These are phyloP conservation scores for Eupithecia inturbata DNA, from an alignment of 2,888 invertebrate species.

Conservation along the genomic window DNA sequence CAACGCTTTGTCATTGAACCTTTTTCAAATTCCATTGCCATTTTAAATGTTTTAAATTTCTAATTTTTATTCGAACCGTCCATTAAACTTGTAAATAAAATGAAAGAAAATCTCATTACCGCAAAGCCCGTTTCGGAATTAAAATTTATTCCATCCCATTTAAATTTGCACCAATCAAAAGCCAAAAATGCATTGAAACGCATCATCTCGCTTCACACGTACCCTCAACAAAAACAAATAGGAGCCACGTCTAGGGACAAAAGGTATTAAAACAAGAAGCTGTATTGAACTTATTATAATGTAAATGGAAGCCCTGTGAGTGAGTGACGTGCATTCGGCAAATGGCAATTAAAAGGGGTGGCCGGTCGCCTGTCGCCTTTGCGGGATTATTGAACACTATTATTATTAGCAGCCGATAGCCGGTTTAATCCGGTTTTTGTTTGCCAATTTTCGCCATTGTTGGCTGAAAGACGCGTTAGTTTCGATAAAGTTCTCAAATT, in stretches of 20 bases:
- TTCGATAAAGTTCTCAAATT: constrained; percentile 8
- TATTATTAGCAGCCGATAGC: constrained; percentile 79
- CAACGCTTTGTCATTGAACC: neutral
- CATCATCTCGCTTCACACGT: constrained; percentile 39
- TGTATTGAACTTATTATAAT: constrained; percentile 77
- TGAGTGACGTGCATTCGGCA: constrained; percentile 70
- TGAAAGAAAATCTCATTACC: neutral
- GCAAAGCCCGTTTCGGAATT: constrained; percentile 11
- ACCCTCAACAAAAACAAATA: constrained; percentile 34
- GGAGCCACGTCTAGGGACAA: constrained; percentile 45
- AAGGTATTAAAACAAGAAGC: constrained; percentile 49
- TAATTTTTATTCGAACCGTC: neutral
- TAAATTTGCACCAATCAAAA: constrained; percentile 33
- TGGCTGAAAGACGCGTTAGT: constrained; percentile 20
- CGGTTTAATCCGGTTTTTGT: constrained; percentile 75
- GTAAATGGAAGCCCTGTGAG: constrained; percentile 79
- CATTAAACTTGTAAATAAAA: neutral
- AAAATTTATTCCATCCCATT: constrained; percentile 17
- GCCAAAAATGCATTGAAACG: constrained; percentile 40
- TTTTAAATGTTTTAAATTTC: neutral
- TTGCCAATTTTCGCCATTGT: constrained; percentile 60
- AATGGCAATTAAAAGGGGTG: constrained; percentile 81
- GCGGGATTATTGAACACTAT: constrained; percentile 78
- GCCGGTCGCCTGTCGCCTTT: constrained; percentile 71
- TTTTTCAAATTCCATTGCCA: neutral